phyloP scores from a whole-genome alignment of 1,140 invertebrate genomes.

The Lepidostoma basale region DNA sequence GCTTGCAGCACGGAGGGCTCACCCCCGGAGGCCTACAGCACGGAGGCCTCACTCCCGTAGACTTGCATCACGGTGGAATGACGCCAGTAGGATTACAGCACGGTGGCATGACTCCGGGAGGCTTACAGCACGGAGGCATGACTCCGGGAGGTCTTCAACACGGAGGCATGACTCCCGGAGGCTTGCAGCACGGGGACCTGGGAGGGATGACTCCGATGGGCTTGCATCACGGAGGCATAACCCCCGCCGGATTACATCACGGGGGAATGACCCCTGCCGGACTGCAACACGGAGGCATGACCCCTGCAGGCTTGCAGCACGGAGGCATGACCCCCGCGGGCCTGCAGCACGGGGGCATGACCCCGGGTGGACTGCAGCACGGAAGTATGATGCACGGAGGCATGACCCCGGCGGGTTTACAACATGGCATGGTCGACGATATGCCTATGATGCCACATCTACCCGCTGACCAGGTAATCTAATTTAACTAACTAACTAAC shows the following conservation, averaged over 20 bases:
- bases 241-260: conserved; percentile 49
- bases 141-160: conserved; percentile 51
- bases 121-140: conserved; percentile 51
- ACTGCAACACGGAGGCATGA: conserved; percentile 48
- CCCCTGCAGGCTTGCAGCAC: conserved; percentile 49
- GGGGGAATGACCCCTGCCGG: conserved; percentile 51
- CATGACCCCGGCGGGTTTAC: conserved; percentile 57
- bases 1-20: conserved; percentile 41
- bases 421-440: conserved; percentile 54
- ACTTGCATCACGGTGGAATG: conserved; percentile 51
- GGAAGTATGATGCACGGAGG: conserved; percentile 50
- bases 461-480: conserved; percentile 53
- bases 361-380: conserved; percentile 54
- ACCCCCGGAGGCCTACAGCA: conserved; percentile 53
- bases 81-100: conserved; percentile 49
- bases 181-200: conserved; percentile 58
- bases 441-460: conserved; percentile 62
- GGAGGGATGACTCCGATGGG: conserved; percentile 52
- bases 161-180: conserved; percentile 52
- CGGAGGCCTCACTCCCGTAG: conserved; percentile 58
- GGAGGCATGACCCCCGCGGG: conserved; percentile 49
- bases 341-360: conserved; percentile 59
- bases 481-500: background rate
- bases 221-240: conserved; percentile 48
- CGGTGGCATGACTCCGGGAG: conserved; percentile 50